phyloP scores from a whole-genome alignment of 2,888 invertebrate genomes.

The Stenolophus ochropezus region DNA sequence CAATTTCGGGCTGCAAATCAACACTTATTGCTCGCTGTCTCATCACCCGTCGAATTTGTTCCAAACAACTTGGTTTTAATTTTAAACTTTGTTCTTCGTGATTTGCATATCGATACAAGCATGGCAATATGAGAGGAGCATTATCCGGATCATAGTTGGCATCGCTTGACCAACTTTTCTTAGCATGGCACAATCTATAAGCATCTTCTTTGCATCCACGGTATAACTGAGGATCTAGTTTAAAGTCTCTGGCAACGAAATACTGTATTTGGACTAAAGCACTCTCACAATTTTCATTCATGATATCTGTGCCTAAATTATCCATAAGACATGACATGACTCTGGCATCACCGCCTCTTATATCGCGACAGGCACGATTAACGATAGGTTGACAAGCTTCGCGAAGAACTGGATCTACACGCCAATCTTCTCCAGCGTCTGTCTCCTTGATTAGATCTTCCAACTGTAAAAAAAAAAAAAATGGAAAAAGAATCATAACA shows the following conservation, averaged over 20 bases:
- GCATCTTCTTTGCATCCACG: conserved; percentile 93
- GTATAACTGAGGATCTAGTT: conserved; percentile 91
- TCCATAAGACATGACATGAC: conserved; percentile 97
- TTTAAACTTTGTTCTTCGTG: conserved; percentile 71
- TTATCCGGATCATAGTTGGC: conserved; percentile 84
- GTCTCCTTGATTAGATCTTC: conserved; percentile 88
- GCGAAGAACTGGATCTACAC: conserved; percentile 92
- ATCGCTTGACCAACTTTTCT: conserved; percentile 82
- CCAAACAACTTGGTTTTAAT: conserved; percentile 78
- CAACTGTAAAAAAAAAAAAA: conserved; percentile 78
- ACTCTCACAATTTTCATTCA: conserved; percentile 93
- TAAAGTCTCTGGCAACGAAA: conserved; percentile 96
- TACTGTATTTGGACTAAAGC: conserved; percentile 97
- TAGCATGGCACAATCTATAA: conserved; percentile 85
- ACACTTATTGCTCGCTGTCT: conserved; percentile 93
- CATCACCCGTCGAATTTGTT: conserved; percentile 94
- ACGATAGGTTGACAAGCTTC: conserved; percentile 92
- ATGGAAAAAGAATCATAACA: no score
- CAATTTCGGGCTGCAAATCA: conserved; percentile 95
- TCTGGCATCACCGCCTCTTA: conserved; percentile 84
- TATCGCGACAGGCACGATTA: conserved; percentile 83
- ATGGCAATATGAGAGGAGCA: conserved; percentile 91
- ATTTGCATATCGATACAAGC: conserved; percentile 87
- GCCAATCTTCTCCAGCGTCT: conserved; percentile 96
- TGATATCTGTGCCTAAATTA: conserved; percentile 84